Evolutionary conservation across 2,113 vertebrate genomes (phyloP), one percentile per base, ranked within the genome.

Genomic region (Uria lomvia): DNA sequence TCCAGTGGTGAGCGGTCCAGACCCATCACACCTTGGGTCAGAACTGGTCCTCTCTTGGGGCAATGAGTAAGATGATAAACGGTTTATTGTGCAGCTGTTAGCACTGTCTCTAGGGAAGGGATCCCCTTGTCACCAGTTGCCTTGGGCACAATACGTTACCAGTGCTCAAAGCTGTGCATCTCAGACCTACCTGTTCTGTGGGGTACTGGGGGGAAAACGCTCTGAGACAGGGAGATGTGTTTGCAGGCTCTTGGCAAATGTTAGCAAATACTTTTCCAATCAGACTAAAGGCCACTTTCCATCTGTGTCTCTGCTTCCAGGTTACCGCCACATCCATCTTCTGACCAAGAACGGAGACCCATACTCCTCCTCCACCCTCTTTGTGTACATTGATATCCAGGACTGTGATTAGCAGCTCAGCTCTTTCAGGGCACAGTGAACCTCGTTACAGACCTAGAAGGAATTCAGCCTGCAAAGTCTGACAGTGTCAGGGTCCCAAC

Each of bases 291-390:
- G 66, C 66, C 60, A 5, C 42, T 60, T 82, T 40, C 72, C 72
- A 50, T 65, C 92, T 88, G 70, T 70, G 49, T 45, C 27, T 84
- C 32, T 65, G 89, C 95, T 87, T 74, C 58, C 94, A 99, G 99
- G 99, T 49, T 99, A 99, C 94, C 99, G 99, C 45, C 99, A 99
- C 29, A 96, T 99, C 70, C 99, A 99, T 16, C 98, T 99, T 59
- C 97, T 99, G 81, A 99, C 98, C 47, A 99, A 99, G 98, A 98
- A 97, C 0, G 99, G 99, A 34, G 98, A 99, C 86, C 94, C 98
- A 2, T 98, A 99, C 79, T 96, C 98, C 24, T 99, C 99, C 7
- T 98, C 99, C 23, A 98, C 98, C 18, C 97, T 99, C 18, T 99
- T 99, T 86, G 98, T 99, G 79, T 99, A 99, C 73, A 30, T 99